These are phyloP conservation scores for Caenorhabditis sinica DNA, from an alignment of 2,888 invertebrate species.

Conservation along the genomic window DNA sequence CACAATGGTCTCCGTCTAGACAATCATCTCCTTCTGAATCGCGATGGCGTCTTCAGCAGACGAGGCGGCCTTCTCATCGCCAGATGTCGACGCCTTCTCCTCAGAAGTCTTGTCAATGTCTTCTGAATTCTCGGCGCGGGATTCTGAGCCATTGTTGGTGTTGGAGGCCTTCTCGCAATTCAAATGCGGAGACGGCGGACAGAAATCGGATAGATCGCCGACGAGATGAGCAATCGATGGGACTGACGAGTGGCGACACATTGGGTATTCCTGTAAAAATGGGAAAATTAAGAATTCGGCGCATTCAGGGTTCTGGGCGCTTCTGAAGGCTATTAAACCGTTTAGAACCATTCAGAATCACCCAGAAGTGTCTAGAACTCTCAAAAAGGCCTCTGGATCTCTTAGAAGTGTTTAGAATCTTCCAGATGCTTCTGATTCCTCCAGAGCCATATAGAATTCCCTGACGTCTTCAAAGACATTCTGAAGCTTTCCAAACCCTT, in stretches of 20 bases:
- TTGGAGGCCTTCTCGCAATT: background rate
- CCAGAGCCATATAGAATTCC: no score
- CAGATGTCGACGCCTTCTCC: background rate
- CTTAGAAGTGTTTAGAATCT: no score
- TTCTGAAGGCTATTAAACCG: background rate
- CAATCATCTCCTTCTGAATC: background rate
- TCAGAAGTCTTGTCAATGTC: constrained; percentile 19
- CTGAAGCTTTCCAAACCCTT: background rate
- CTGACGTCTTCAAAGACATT: no score
- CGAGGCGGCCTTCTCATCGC: background rate
- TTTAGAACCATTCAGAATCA: no score
- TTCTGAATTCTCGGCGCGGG: background rate
- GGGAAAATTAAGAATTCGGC: no score
- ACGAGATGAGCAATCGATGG: constrained; percentile 62
- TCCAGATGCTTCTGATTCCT: no score
- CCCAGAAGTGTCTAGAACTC: no score
- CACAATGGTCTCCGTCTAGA: background rate
- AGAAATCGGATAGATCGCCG: constrained; percentile 53
- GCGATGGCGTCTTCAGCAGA: background rate
- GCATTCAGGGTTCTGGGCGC: background rate
- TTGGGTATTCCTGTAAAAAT: constrained; percentile 52
- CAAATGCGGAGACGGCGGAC: constrained; percentile 39
- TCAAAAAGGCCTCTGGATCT: no score
- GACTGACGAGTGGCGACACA: constrained; percentile 61
- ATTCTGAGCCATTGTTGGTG: background rate